Evolutionary conservation across 2,888 invertebrate species (phyloP).

Genomic region (Drosophila affinis): DNA sequence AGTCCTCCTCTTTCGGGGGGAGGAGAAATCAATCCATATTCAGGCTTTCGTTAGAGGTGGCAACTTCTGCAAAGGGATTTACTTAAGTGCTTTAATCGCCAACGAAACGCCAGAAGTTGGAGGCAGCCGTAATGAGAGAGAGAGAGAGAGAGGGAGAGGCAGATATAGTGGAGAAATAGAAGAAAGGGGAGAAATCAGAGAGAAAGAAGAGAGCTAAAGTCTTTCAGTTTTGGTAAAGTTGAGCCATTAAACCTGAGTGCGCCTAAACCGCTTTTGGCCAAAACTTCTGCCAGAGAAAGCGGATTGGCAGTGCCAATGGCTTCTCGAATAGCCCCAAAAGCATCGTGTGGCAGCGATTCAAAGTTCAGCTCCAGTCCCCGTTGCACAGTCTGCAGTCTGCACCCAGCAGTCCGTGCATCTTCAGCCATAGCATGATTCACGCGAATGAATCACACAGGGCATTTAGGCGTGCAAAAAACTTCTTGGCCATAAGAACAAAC

Average conservation of each 20-base stretch:
- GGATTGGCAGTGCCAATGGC: conserved; percentile 10
- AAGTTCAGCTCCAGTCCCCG: conserved; percentile 9
- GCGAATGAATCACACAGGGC: conserved; percentile 13
- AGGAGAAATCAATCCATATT: not conserved
- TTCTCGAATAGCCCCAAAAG: conserved; percentile 25
- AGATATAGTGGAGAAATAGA: too few relatives aligned
- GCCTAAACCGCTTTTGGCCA: conserved; percentile 11
- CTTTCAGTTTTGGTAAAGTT: conserved; percentile 47
- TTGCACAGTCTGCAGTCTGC: not conserved
- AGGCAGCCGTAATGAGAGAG: not conserved
- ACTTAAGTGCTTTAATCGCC: not conserved
- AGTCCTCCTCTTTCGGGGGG: not conserved
- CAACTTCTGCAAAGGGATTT: too few relatives aligned
- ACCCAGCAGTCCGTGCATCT: not conserved
- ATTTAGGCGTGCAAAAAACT: conserved; percentile 24
- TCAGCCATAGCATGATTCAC: conserved; percentile 2
- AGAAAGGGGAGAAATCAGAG: not conserved
- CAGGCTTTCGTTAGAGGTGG: not conserved
- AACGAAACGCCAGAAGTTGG: not conserved
- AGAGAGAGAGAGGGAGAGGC: too few relatives aligned
- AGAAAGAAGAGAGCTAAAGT: not conserved
- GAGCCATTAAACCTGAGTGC: conserved; percentile 59
- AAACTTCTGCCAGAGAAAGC: conserved; percentile 10
- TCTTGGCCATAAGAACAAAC: conserved; percentile 19
- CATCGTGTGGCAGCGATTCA: not conserved